These are phyloP conservation scores for Brachyopa scutellaris DNA, from an alignment of 2,888 invertebrate species.

Conservation along the genomic window DNA sequence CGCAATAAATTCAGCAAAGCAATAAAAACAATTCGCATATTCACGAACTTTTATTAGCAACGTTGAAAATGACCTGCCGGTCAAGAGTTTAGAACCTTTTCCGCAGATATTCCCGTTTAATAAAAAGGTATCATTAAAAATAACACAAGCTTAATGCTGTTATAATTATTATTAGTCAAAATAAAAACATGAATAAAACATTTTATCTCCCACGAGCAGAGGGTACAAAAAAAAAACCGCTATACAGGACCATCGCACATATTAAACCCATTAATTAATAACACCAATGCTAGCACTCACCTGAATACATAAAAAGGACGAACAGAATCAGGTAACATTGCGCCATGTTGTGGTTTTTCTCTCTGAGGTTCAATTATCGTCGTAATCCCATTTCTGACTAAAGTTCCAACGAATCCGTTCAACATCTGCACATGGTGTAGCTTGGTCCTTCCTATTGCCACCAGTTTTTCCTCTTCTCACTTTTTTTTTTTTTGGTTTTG, in stretches of 20 bases:
- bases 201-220: not conserved
- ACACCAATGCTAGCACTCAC: slow-evolving; percentile 42
- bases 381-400: slow-evolving; percentile 71
- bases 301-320: slow-evolving; percentile 70
- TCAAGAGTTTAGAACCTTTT: no score
- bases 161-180: not conserved
- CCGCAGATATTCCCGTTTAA: no score
- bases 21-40: no score
- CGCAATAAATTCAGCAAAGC: no score
- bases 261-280: slow-evolving; percentile 43
- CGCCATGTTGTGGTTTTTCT: slow-evolving; percentile 69
- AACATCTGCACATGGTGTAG: slow-evolving; percentile 66
- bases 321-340: slow-evolving; percentile 70
- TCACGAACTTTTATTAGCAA: no score
- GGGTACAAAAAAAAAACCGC: not conserved
- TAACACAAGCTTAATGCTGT: no score
- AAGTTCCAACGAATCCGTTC: slow-evolving; percentile 51
- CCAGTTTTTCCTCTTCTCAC: not conserved
- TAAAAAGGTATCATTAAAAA: no score
- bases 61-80: no score
- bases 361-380: slow-evolving; percentile 67
- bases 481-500: not conserved
- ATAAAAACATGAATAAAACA: slow-evolving; percentile 1
- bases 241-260: not conserved
- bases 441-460: slow-evolving; percentile 12